Base-by-base conservation (phyloP, 2,888 invertebrate genomes). In the Catotricha subobsoleta region DNA sequence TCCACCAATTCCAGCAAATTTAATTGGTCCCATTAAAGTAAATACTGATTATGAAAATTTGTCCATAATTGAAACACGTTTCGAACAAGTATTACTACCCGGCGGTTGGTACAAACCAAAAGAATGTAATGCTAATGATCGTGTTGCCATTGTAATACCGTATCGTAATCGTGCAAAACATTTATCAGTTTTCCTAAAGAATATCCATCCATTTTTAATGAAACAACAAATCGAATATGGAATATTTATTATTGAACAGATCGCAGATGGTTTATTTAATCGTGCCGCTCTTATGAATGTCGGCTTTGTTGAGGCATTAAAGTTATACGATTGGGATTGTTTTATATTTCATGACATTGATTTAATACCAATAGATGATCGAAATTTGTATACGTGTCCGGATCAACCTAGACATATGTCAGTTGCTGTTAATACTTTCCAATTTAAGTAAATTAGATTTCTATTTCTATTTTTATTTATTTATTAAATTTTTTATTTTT, bases 311-410 rank as follows among this genome's bases (percentile, higher is more conserved):
- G 95, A 97, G 64, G 90, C 92, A 18, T 68, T 82, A 56, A 81
- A 82, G 54, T 57, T 68, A 7, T 68, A 67, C 29, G 66, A 70
- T 29, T 86, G 78, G 69, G 79, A 88, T 57, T 94, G 94, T 65
- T 92, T 90, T 65, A 76, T 95, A 51, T 94, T 94, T 65, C 94
- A 95, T 66, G 94, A 95, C 63, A 88, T 95, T 38, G 94, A 95
- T 64, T 71, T 95, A 44, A 66, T 95, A 51, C 94, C 94, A 1
- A 78, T 92, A 54, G 87, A 94, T 63, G 86, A 90, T 54, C 67
- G 86, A 48, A 94, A 94, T 65, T 62, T 92, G 45, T 95, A 94
- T 66, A 80, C 79, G 23, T 94, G 94, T 59, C 88, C 90, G 3
- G 72, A 78, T 41, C 87, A 88, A 56, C 92, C 92, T 0, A 62